Evolutionary conservation across 64 coral and sea anemone genomes (phyloP).

Genomic region (Anthopleura sola): DNA sequence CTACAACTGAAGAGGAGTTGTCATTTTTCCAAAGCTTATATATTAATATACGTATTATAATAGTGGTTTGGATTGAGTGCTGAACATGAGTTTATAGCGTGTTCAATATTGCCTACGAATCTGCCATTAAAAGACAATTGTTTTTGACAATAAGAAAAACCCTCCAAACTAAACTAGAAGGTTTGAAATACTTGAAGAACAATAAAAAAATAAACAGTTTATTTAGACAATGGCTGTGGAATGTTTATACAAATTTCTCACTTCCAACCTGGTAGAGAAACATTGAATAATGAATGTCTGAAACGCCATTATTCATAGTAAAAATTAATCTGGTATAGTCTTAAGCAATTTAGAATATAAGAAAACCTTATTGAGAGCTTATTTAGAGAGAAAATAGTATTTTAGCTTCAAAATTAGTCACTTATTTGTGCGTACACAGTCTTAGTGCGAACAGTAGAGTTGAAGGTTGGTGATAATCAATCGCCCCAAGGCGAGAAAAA

Average conservation of each 20-base stretch:
- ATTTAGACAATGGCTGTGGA: constrained; percentile 11
- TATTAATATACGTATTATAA: too few relatives aligned
- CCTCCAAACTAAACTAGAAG: neutral
- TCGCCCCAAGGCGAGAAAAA: neutral
- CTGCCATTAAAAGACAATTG: neutral
- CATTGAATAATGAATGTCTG: neutral
- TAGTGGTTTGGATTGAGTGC: too few relatives aligned
- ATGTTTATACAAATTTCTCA: constrained; percentile 5
- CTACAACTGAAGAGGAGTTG: neutral
- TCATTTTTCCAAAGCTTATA: neutral
- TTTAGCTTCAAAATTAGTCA: neutral
- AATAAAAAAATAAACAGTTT: neutral
- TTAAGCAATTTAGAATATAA: neutral
- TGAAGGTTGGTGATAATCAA: neutral
- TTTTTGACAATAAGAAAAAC: neutral
- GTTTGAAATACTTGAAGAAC: constrained; percentile 26
- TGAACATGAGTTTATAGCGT: neutral
- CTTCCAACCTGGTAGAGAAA: neutral
- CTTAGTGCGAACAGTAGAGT: neutral
- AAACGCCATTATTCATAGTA: neutral
- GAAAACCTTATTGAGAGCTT: neutral
- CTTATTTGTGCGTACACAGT: neutral
- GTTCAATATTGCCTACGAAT: too few relatives aligned
- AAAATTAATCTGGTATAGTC: neutral
- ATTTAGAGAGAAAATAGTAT: too few relatives aligned